These are phyloP conservation scores for Dipodomys stephensi DNA, from an alignment of 2,113 vertebrate genomes.

Conservation along the genomic window DNA sequence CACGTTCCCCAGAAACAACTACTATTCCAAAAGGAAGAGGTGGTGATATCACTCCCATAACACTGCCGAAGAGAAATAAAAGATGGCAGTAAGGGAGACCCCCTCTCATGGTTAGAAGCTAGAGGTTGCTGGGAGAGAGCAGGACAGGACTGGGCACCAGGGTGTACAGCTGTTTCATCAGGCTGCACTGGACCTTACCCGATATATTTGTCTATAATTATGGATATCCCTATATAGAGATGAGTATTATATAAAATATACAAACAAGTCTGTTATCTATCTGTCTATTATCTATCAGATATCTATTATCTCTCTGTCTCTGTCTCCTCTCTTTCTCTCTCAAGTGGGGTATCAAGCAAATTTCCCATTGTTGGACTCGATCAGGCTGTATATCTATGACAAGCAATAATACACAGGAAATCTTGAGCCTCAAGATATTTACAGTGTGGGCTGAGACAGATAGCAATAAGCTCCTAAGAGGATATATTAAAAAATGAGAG, in stretches of 20 bases:
- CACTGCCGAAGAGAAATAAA: neutral
- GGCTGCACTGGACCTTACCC: neutral
- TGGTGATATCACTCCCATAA: neutral
- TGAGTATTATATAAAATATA: too few relatives aligned
- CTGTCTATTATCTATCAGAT: too few relatives aligned
- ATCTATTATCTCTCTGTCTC: too few relatives aligned
- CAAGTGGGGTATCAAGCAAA: neutral
- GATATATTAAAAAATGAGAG: neutral
- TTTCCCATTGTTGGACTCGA: neutral
- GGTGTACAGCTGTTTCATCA: neutral
- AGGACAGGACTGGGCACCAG: fast-evolving
- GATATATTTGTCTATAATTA: too few relatives aligned
- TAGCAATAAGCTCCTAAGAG: neutral
- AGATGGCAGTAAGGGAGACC: too few relatives aligned
- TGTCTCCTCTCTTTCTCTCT: too few relatives aligned
- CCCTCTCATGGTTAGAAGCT: neutral
- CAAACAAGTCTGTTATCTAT: too few relatives aligned
- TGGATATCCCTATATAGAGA: too few relatives aligned
- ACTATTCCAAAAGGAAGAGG: neutral
- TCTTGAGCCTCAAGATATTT: neutral
- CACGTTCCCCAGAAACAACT: neutral
- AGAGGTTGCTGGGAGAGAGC: neutral
- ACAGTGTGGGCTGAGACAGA: neutral
- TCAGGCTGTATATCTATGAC: neutral
- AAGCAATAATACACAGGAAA: neutral